Conservation (phyloP, 1,140 invertebrate genomes). For the Papilio dardanus region DNA sequence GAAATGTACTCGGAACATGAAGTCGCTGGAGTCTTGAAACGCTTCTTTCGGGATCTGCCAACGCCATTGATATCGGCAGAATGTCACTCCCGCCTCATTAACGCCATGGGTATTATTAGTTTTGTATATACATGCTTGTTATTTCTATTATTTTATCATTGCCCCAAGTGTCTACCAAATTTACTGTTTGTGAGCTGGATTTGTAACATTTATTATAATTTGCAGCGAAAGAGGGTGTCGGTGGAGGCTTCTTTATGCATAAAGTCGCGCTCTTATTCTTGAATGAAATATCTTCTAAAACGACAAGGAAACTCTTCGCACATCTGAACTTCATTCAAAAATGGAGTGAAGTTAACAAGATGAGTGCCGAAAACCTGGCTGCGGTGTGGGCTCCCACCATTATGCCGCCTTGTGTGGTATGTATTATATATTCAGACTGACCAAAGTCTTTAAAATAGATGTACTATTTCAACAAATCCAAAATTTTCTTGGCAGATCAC, state of each 20-base stretch:
- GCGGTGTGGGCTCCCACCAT: constrained; percentile 93
- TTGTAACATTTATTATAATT: constrained; percentile 1
- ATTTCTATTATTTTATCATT: no score
- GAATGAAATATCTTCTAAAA: constrained; percentile 87
- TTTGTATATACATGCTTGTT: neutral
- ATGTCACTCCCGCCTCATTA: constrained; percentile 40
- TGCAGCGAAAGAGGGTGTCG: constrained; percentile 81
- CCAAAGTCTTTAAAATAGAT: neutral
- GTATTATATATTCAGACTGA: constrained; percentile 30
- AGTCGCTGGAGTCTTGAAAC: constrained; percentile 91
- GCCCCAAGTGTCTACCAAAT: no score
- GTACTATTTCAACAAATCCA: neutral
- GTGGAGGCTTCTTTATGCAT: constrained; percentile 82
- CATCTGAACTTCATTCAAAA: constrained; percentile 92
- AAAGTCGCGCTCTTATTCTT: constrained; percentile 86
- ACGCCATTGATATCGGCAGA: constrained; percentile 49
- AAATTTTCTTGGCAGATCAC: constrained; percentile 57
- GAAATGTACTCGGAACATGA: constrained; percentile 92
- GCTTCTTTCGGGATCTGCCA: constrained; percentile 55
- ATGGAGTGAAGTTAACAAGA: constrained; percentile 88
- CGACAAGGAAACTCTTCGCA: constrained; percentile 88
- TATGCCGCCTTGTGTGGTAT: constrained; percentile 86
- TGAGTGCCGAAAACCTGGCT: constrained; percentile 91
- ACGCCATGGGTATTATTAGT: constrained; percentile 43
- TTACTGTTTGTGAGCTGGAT: neutral